phyloP scores from a whole-genome alignment of 1,140 invertebrate species.

The Wiebesia pumilae region DNA sequence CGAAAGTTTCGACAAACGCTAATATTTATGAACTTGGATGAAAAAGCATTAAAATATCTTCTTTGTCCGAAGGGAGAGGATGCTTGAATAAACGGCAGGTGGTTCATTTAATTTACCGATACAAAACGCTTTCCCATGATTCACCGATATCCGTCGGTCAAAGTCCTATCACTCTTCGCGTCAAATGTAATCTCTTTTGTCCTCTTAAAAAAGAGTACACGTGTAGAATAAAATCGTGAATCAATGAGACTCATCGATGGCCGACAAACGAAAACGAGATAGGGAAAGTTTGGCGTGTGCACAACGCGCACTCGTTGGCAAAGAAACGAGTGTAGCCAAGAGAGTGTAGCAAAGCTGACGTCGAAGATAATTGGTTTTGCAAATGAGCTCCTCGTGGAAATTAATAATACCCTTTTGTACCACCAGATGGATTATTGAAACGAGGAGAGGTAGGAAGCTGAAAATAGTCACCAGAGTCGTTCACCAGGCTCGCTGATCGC shows the following conservation, averaged over 20 bases:
- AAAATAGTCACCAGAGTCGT: too few relatives aligned
- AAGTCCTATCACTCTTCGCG: not conserved
- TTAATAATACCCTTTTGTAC: not conserved
- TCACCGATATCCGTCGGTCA: not conserved
- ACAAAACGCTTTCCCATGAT: not conserved
- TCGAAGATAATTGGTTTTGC: constrained; percentile 13
- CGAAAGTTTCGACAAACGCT: not conserved
- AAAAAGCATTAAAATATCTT: not conserved
- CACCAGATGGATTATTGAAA: constrained; percentile 17
- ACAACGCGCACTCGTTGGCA: not conserved
- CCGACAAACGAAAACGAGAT: not conserved
- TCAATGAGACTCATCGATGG: not conserved
- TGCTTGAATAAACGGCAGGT: not conserved
- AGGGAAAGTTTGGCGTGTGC: not conserved
- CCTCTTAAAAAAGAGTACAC: not conserved
- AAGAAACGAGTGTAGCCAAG: not conserved
- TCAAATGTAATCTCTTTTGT: not conserved
- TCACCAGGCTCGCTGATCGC: too few relatives aligned
- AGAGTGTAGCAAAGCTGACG: not conserved
- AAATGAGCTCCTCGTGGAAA: not conserved
- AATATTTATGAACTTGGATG: not conserved
- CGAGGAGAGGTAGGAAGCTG: not conserved
- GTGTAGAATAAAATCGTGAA: not conserved
- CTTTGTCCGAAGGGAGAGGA: not conserved
- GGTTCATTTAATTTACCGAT: not conserved